Conservation (phyloP, 2,888 invertebrate genomes). For the Xestia ashworthii region DNA sequence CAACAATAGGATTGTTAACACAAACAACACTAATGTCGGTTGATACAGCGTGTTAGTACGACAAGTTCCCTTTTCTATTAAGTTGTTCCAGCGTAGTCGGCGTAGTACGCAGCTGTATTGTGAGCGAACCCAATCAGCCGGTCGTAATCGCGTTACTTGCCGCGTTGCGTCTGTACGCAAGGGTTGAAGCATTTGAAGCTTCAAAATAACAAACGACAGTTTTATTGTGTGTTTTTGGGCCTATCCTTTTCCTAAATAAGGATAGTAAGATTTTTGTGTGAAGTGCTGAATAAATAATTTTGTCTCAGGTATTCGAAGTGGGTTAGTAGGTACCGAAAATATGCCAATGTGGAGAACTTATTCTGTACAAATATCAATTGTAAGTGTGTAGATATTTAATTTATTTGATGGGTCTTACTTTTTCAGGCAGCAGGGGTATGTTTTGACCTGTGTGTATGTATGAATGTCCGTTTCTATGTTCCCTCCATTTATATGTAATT, state of each 20-base stretch:
- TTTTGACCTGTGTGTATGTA: too few species aligned
- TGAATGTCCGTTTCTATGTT: too few species aligned
- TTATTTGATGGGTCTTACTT: background rate
- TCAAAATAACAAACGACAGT: constrained; percentile 14
- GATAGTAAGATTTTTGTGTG: background rate
- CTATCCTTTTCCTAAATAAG: background rate
- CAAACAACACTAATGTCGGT: constrained; percentile 28
- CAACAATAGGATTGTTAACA: constrained; percentile 16
- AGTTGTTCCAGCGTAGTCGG: constrained; percentile 45
- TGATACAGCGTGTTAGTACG: constrained; percentile 33
- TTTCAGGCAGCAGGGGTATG: too few species aligned
- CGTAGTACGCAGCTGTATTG: constrained; percentile 50
- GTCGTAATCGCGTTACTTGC: constrained; percentile 78
- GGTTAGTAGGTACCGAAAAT: background rate
- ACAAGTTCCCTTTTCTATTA: constrained; percentile 41
- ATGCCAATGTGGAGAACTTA: background rate
- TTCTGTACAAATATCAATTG: background rate
- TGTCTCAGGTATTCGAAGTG: background rate
- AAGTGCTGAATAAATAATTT: background rate
- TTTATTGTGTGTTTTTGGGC: constrained; percentile 12
- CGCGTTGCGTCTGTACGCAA: constrained; percentile 62
- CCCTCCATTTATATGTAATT: too few species aligned
- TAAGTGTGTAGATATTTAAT: background rate
- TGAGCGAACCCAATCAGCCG: constrained; percentile 76
- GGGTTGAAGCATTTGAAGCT: constrained; percentile 60